Percentiles rank a stretch among this genome's conserved stretches.
Conservation (phyloP, 2,797 vertebrate species). For the Sebastolobus alascanus region DNA sequence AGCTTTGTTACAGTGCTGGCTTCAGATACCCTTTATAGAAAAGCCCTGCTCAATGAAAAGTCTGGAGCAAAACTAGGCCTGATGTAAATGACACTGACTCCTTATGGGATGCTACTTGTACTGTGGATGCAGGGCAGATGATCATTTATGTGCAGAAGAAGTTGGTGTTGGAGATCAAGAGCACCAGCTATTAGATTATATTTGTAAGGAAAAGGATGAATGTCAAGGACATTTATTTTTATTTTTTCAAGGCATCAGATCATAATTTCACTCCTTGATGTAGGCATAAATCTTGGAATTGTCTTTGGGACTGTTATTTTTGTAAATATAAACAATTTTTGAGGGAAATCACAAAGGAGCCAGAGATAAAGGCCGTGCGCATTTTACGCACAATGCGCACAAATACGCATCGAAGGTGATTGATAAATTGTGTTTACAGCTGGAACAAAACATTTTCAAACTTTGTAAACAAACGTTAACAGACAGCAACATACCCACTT, state of each 20-base stretch:
- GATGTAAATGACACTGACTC: conserved; percentile 71
- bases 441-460: background rate
- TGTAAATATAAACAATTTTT: background rate
- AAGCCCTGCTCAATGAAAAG: conserved; percentile 55
- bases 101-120: conserved; percentile 46
- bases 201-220: background rate
- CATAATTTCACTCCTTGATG: background rate
- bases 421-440: background rate
- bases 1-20: conserved; percentile 82
- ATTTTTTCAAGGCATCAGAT: background rate
- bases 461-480: conserved; percentile 72
- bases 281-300: background rate
- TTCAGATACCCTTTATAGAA: conserved; percentile 74
- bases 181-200: background rate
- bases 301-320: background rate
- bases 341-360: background rate
- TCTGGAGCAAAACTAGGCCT: conserved; percentile 59
- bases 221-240: background rate
- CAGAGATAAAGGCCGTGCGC: background rate
- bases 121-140: conserved; percentile 5
- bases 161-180: background rate
- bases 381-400: conserved; percentile 39
- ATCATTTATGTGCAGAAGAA: background rate
- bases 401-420: background rate
- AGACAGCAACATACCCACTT: conserved; percentile 97